These are phyloP conservation scores for Botia almorhae DNA, from an alignment of 2,797 vertebrate genomes.

Conservation along the genomic window DNA sequence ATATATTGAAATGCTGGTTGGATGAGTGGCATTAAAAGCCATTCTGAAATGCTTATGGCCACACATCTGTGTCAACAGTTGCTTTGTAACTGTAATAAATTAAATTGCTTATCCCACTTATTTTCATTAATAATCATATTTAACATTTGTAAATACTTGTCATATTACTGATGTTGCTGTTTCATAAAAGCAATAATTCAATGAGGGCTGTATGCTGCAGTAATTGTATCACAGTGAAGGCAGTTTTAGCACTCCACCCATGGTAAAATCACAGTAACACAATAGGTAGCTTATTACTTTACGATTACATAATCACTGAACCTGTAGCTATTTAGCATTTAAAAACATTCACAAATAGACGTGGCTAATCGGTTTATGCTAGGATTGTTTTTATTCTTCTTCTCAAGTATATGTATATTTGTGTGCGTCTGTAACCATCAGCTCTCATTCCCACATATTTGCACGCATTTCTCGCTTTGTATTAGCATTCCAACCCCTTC, in stretches of 20 bases:
- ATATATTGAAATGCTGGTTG: too few relatives aligned
- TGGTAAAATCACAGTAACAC: too few relatives aligned
- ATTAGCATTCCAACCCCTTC: slow-evolving; percentile 69
- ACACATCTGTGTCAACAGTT: too few relatives aligned
- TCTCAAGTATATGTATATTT: slow-evolving; percentile 8
- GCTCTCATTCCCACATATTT: background rate
- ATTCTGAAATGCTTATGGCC: too few relatives aligned
- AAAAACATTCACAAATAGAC: background rate
- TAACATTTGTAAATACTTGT: background rate
- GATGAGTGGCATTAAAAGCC: too few relatives aligned
- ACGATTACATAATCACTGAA: background rate
- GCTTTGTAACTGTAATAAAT: too few relatives aligned
- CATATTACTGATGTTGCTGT: background rate
- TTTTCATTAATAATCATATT: background rate
- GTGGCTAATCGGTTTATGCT: background rate
- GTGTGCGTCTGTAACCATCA: background rate
- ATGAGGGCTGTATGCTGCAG: background rate
- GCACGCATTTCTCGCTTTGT: slow-evolving; percentile 43
- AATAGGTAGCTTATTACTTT: too few relatives aligned
- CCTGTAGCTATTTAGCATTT: background rate
- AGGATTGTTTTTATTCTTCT: background rate
- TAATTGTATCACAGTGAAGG: background rate
- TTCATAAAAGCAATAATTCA: slow-evolving; percentile 4
- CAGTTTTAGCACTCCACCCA: background rate
- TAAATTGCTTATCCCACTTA: too few relatives aligned